These are phyloP conservation scores for Carassius carassius DNA, from an alignment of 2,113 vertebrate genomes.

Conservation along the genomic window DNA sequence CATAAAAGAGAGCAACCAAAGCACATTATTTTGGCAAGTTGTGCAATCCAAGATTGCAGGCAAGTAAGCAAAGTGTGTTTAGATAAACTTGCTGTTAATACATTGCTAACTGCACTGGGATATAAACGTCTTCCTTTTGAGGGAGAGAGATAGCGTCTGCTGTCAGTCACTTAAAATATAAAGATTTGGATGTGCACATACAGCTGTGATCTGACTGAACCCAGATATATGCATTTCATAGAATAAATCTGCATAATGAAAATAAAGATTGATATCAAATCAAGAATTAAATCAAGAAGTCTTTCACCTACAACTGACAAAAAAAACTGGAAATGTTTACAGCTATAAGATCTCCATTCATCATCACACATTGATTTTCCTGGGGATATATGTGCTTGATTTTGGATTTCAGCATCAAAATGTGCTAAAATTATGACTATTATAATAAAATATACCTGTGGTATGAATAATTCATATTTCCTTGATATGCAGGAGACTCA, in stretches of 20 bases:
- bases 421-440: background rate
- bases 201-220: too few species aligned
- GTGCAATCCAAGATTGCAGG: background rate
- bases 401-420: background rate
- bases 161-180: background rate
- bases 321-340: background rate
- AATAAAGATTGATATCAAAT: background rate
- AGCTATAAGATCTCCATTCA: background rate
- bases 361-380: background rate
- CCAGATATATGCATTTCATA: too few species aligned
- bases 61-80: background rate
- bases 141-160: background rate
- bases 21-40: constrained; percentile 21
- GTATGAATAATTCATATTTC: background rate
- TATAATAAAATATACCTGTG: background rate
- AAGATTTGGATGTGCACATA: too few species aligned
- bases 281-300: background rate
- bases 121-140: background rate
- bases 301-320: background rate
- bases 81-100: constrained; percentile 9
- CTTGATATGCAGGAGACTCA: background rate
- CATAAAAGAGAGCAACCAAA: background rate
- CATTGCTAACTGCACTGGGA: background rate
- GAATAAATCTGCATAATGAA: too few species aligned
- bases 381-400: too few species aligned